These are phyloP conservation scores for Lepus timidus DNA, from an alignment of 2,113 vertebrate genomes.

Conservation along the genomic window DNA sequence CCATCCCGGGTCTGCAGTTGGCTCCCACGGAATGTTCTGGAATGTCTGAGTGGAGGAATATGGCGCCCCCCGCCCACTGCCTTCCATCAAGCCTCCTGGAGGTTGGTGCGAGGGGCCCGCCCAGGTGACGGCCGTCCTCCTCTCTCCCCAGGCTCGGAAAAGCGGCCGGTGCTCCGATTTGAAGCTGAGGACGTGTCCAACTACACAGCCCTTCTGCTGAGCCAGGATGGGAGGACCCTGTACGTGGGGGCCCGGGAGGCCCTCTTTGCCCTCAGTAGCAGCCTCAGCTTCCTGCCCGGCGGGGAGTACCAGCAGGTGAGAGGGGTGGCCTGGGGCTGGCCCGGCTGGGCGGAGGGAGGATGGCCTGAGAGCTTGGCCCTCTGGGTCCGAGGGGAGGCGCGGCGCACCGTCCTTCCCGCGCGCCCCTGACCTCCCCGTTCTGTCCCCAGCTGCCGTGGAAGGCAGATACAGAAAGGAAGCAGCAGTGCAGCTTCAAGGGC, in stretches of 20 bases:
- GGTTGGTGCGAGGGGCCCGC: background rate
- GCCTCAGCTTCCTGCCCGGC: conserved; percentile 73
- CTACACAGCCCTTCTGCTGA: conserved; percentile 94
- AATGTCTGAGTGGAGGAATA: background rate
- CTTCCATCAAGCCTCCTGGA: background rate
- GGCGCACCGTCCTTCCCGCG: fast-evolving
- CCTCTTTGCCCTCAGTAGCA: conserved; percentile 92
- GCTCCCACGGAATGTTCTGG: background rate
- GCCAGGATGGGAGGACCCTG: conserved; percentile 89
- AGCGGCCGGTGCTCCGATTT: conserved; percentile 90
- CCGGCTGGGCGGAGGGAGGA: fast-evolving
- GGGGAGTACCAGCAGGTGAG: conserved; percentile 90
- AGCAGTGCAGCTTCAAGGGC: conserved; percentile 97
- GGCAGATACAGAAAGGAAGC: conserved; percentile 93
- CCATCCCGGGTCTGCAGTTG: background rate
- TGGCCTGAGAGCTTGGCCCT: background rate
- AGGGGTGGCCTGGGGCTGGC: fast-evolving
- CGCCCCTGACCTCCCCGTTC: background rate
- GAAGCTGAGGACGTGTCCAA: conserved; percentile 89
- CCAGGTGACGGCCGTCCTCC: background rate
- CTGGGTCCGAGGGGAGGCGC: background rate
- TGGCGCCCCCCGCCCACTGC: background rate
- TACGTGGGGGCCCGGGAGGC: conserved; percentile 94
- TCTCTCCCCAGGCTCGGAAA: conserved; percentile 80
- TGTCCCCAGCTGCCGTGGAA: conserved; percentile 92